Base-by-base conservation (phyloP, 2,888 invertebrate genomes). In the Eubasilissa splendida region DNA sequence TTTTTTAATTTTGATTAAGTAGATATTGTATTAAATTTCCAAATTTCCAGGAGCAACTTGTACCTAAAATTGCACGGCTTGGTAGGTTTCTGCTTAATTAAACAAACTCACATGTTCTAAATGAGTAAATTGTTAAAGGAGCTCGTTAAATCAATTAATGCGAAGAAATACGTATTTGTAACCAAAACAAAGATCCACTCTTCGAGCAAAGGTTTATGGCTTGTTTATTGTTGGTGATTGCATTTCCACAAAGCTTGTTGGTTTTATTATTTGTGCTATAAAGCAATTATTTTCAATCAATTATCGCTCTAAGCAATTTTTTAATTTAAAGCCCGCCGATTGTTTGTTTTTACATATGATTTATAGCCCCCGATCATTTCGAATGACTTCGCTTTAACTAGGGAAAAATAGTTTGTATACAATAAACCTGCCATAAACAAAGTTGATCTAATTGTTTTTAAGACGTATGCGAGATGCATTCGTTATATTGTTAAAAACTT, bases 201-300 rank as follows among this genome's bases (percentile, higher is more conserved):
- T 68, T 11, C 11, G 58, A 58, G 3, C 3, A 58, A 58, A 58
- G n/a, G 52, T 71, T 71, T 71, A 71, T 71, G 22, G 33, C 71
- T 11, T 4, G 7, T 54, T 53, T 54, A 71, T 71, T 71, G 71
- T 54, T 54, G 33, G 71, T 71, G 71, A 31, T 71, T 71, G 71
- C 71, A 71, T 71, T 71, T 71, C 33, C 71, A 71, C 71, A 54
- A 54, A 54, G 71, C 71, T 71, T 54, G 71, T 71, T 71, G 22
- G 71, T 71, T 71, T 71, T 71, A 42, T 42, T 42, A 71, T 71
- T 71, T 71, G 54, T 22, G 53, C 71, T 53, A 71, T 71, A 71
- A 71, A 71, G n/a, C 71, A 14, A 71, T 68, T 68, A 68, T 71
- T 71, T 71, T 31, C 71, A 54, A 53, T 12, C 71, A 71, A 53